Evolutionary conservation across 2,113 vertebrate species (phyloP), one percentile per base, ranked within the genome.

Genomic region (Turnix velox): DNA sequence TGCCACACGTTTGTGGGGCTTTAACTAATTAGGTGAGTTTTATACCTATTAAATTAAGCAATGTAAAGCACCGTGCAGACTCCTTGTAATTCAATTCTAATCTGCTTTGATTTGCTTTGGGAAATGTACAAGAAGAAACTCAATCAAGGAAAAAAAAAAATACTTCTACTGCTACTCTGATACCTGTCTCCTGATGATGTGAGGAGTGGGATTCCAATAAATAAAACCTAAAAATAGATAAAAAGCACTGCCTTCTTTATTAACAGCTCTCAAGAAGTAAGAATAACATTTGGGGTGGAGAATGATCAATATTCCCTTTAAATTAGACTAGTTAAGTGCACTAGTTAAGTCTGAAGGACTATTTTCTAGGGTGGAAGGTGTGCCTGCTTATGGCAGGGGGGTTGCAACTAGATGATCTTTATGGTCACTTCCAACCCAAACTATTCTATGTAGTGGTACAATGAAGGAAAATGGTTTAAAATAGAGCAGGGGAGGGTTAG

Each of bases 31-130:
- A 46, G n/a, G 15, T 51, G n/a, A 43, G 31, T 55, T 75, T 88
- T 75, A n/a, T 6, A 30, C 9, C 40, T 67, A 4, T 48, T 88
- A 31, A 82, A 88, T 71, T 59, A 72, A 72, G 65, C 78, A 42
- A 37, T 7, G 25, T 3, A 59, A 82, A 81, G 5, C 8, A 9
- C 25, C 7, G 2, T 42, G 52, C 35, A 43, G 83, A 63, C 17
- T 13, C 16, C 10, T 16, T 75, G n/a, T 27, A 59, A 90, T 90
- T 85, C 75, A 72, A 27, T 83, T 46, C 40, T 45, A 72, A 6
- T 14, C 23, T 68, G 57, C 7, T 59, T 92, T 88, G 58, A 55
- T 92, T 83, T 85, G 71, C n/a, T 83, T 22, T 85, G 75, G 62
- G 89, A 85, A n/a, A 86, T 51, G 83, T n/a, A 51, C 5, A n/a